Evolutionary conservation across 2,888 invertebrate genomes (phyloP).

Genomic region (Empis stercorea): DNA sequence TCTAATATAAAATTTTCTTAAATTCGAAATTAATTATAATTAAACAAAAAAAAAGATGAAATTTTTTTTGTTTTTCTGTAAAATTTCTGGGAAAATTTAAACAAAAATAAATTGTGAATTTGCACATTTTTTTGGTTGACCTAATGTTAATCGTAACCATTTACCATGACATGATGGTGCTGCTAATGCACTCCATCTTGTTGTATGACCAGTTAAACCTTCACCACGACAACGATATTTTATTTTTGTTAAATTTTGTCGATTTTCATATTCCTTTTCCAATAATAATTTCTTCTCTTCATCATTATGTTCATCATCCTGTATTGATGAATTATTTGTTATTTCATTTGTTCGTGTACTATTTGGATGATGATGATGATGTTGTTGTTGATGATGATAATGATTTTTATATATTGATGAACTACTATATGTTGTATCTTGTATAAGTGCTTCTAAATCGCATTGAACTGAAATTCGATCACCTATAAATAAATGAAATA

Average conservation of each 20-base stretch:
- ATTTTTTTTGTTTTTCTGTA: too few species aligned
- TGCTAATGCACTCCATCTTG: slow-evolving; percentile 71
- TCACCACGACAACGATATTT: slow-evolving; percentile 61
- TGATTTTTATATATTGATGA: neutral
- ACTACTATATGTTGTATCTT: slow-evolving; percentile 19
- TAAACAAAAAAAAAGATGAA: too few species aligned
- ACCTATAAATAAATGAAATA: slow-evolving; percentile 33
- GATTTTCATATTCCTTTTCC: too few species aligned
- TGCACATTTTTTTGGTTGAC: slow-evolving; percentile 33
- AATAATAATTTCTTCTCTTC: neutral
- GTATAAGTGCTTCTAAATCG: slow-evolving; percentile 65
- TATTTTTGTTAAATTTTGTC: slow-evolving; percentile 10
- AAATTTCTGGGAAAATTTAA: slow-evolving; percentile 19
- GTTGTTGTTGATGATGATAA: neutral
- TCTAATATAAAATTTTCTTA: too few species aligned
- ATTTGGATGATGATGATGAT: neutral
- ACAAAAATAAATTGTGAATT: slow-evolving; percentile 35
- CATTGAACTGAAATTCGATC: slow-evolving; percentile 68
- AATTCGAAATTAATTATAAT: too few species aligned
- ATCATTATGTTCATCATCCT: slow-evolving; percentile 10
- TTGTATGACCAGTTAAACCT: slow-evolving; percentile 60
- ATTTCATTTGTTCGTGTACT: slow-evolving; percentile 11
- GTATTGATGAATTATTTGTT: slow-evolving; percentile 16
- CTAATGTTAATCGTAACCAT: slow-evolving; percentile 54
- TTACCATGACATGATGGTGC: slow-evolving; percentile 83